A percentile compares a stretch with the other conserved stretches of the same genome.
Evolutionary conservation across 2,113 vertebrate species (phyloP).

Genomic region (Gobius niger): DNA sequence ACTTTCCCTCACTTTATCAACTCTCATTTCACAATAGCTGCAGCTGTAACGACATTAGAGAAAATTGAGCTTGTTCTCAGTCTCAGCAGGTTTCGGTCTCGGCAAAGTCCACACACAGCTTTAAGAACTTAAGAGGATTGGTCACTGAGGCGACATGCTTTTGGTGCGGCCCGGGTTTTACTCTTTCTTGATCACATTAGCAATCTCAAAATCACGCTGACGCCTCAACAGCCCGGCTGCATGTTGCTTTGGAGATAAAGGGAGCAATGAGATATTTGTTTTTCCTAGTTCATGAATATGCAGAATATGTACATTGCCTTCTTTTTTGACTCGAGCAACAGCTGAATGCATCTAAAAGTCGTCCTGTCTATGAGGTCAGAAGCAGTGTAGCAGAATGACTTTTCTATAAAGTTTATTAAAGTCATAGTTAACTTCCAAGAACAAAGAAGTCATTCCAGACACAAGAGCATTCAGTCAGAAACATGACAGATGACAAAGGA

Average conservation of each 20-base stretch:
- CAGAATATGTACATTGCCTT: neutral
- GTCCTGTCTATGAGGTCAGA: too few relatives aligned
- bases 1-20: too few relatives aligned
- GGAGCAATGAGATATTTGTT: neutral
- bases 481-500: too few relatives aligned
- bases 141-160: conserved; percentile 57
- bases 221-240: neutral
- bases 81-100: conserved; percentile 34
- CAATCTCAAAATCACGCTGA: conserved; percentile 15
- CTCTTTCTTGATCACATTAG: conserved; percentile 58
- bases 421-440: too few relatives aligned
- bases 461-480: too few relatives aligned
- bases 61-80: conserved; percentile 25
- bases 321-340: too few relatives aligned
- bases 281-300: neutral
- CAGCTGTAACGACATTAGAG: conserved; percentile 19
- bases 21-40: neutral
- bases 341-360: too few relatives aligned
- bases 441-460: too few relatives aligned
- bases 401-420: too few relatives aligned
- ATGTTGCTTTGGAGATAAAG: neutral
- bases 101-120: conserved; percentile 41
- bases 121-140: conserved; percentile 70
- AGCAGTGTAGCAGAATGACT: too few relatives aligned
- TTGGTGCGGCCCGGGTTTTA: conserved; percentile 49